Evolutionary conservation across 1,140 invertebrate genomes (phyloP).

Genomic region (Mylabris phalerata): DNA sequence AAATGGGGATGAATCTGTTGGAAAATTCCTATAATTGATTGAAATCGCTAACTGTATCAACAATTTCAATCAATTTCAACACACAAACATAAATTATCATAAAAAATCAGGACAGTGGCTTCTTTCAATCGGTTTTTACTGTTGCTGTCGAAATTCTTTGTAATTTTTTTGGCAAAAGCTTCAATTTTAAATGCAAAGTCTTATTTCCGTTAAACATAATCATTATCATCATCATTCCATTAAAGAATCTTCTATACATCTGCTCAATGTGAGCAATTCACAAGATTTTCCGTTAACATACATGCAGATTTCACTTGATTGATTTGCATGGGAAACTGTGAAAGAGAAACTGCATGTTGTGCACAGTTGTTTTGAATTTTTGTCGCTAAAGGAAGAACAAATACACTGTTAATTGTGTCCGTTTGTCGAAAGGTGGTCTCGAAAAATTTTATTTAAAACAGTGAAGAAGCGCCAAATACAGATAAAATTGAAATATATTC

Average conservation of each 20-base stretch:
- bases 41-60: not conserved
- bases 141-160: not conserved
- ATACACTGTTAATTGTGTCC: not conserved
- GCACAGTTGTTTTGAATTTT: not conserved
- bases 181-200: slow-evolving; percentile 21
- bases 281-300: not conserved
- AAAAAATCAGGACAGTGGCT: not conserved
- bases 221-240: slow-evolving; percentile 1
- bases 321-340: slow-evolving; percentile 9
- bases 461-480: too few relatives aligned
- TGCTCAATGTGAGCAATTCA: slow-evolving; percentile 20
- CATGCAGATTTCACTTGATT: slow-evolving; percentile 1
- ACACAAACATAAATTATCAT: not conserved
- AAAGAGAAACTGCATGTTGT: slow-evolving; percentile 1
- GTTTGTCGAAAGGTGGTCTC: not conserved
- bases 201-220: slow-evolving; percentile 1
- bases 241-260: slow-evolving; percentile 18
- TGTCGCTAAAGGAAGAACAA: not conserved
- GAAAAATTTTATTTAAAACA: too few relatives aligned
- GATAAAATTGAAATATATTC: too few relatives aligned
- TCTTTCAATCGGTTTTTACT: not conserved
- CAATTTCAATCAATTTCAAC: not conserved
- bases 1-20: not conserved
- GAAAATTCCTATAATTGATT: not conserved
- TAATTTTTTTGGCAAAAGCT: slow-evolving; percentile 19